Evolutionary conservation across 2,113 vertebrate species (phyloP).

Genomic region (Anthoscopus minutus): DNA sequence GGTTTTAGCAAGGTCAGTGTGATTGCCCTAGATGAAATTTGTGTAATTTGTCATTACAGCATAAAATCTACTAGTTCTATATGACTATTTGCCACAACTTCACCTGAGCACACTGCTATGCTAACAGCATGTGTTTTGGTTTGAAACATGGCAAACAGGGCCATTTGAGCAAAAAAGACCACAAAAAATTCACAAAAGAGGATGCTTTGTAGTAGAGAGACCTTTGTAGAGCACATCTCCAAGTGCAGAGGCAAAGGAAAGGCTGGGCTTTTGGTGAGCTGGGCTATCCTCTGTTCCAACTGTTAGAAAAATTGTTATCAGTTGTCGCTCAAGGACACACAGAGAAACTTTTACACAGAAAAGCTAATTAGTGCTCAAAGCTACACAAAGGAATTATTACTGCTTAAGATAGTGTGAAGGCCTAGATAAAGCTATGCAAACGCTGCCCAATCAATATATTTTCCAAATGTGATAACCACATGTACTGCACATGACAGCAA

Average conservation of each 20-base stretch:
- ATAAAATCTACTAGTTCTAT: accelerated
- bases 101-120: not conserved
- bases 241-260: not conserved
- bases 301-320: too few relatives aligned
- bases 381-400: too few relatives aligned
- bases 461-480: too few relatives aligned
- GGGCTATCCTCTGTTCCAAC: not conserved
- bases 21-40: not conserved
- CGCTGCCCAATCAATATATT: too few relatives aligned
- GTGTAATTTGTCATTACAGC: not conserved
- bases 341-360: too few relatives aligned
- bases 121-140: not conserved
- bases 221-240: not conserved
- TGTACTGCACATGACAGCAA: too few relatives aligned
- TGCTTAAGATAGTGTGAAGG: too few relatives aligned
- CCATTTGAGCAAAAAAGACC: not conserved
- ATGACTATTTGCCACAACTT: not conserved
- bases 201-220: not conserved
- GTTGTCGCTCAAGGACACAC: too few relatives aligned
- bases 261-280: not conserved
- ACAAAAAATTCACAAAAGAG: not conserved
- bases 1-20: not conserved
- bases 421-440: too few relatives aligned
- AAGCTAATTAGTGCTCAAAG: too few relatives aligned
- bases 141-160: not conserved